Conservation (phyloP, 2,797 vertebrate species). For the Semotilus atromaculatus region DNA sequence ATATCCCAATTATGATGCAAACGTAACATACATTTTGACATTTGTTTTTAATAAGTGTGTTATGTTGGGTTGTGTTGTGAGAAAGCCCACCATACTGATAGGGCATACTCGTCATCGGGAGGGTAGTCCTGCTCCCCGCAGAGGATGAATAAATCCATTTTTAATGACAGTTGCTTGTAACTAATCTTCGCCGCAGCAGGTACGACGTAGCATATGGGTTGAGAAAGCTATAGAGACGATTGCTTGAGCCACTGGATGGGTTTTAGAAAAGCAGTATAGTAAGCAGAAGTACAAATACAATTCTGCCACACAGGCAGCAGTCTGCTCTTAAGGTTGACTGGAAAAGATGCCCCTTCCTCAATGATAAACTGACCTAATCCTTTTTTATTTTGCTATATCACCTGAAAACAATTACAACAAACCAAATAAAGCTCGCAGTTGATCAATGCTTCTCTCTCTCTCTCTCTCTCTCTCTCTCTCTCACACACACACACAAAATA, state of each 20-base stretch:
- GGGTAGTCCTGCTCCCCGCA: conserved; percentile 53
- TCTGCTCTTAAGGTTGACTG: conserved; percentile 45
- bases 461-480: no score
- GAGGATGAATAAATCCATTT: conserved; percentile 83
- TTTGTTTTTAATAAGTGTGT: neutral
- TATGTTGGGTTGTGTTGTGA: neutral
- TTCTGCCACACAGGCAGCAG: conserved; percentile 33
- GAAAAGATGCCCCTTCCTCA: neutral
- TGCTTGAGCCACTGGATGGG: conserved; percentile 56
- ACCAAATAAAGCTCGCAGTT: neutral
- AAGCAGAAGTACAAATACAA: conserved; percentile 31
- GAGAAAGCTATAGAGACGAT: conserved; percentile 56
- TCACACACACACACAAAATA: neutral
- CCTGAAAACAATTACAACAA: neutral
- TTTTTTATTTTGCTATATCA: conserved; percentile 30
- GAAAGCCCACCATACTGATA: conserved; percentile 22
- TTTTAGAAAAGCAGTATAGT: conserved; percentile 33
- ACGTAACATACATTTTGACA: neutral
- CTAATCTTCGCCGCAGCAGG: conserved; percentile 79
- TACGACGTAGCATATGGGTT: conserved; percentile 79
- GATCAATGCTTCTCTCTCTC: neutral
- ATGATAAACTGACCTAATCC: neutral
- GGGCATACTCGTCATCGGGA: conserved; percentile 43
- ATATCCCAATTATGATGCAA: neutral
- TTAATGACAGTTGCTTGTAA: conserved; percentile 82